Percentiles rank a stretch among this genome's conserved stretches.
phyloP scores from a whole-genome alignment of 1,140 invertebrate genomes.

The Meloidogyne floridensis region DNA sequence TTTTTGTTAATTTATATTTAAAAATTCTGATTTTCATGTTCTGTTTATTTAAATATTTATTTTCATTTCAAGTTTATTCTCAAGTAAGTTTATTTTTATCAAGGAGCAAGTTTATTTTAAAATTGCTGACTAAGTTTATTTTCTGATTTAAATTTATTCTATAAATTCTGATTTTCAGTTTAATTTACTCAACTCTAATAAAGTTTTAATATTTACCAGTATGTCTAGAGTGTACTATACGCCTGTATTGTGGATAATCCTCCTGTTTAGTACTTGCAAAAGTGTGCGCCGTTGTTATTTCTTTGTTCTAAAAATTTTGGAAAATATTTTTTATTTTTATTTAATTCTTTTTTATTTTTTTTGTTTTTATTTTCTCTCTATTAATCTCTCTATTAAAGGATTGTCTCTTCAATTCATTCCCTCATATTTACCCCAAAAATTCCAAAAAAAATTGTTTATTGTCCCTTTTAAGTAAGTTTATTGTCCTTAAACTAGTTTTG shows the following conservation, averaged over 20 bases:
- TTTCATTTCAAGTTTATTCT: too few species aligned
- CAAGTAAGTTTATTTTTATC: too few species aligned
- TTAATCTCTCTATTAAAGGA: too few species aligned
- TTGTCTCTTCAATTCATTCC: too few species aligned
- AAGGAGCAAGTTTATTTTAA: too few species aligned
- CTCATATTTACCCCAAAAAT: not conserved
- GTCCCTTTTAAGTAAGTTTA: not conserved
- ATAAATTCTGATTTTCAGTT: not conserved
- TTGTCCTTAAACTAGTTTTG: slow-evolving; percentile 6
- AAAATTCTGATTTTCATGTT: too few species aligned
- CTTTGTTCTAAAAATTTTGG: slow-evolving; percentile 42
- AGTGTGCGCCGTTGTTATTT: slow-evolving; percentile 56
- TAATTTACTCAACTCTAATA: not conserved
- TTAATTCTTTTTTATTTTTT: too few species aligned
- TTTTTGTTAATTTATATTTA: too few species aligned
- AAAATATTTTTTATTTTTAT: not conserved
- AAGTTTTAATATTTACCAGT: slow-evolving; percentile 11
- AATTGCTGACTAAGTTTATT: too few species aligned
- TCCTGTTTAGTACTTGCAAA: slow-evolving; percentile 52
- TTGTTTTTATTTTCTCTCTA: too few species aligned
- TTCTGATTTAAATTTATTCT: too few species aligned
- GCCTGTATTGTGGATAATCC: slow-evolving; percentile 50
- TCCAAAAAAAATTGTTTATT: not conserved
- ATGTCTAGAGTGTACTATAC: slow-evolving; percentile 41
- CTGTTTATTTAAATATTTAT: too few species aligned